Evolutionary conservation across 2,888 invertebrate species (phyloP).

Genomic region (Patella caerulea): DNA sequence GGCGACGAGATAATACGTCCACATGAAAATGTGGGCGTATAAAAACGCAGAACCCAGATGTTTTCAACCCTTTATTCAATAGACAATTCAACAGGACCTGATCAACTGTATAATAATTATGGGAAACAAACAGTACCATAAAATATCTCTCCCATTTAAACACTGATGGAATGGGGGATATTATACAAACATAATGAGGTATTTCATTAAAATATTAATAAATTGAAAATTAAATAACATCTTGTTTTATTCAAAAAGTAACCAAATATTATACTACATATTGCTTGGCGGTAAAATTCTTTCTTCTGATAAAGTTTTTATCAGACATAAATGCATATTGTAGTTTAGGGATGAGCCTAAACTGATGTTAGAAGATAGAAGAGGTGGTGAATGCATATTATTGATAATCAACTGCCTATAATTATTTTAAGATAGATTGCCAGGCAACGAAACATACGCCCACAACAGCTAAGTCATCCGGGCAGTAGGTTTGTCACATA

Average conservation of each 20-base stretch:
- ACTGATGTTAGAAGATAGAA: no score
- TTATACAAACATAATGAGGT: slow-evolving; percentile 17
- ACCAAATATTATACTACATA: no score
- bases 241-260: no score
- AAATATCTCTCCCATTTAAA: slow-evolving; percentile 36
- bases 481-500: no score
- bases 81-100: slow-evolving; percentile 33
- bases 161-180: slow-evolving; percentile 37
- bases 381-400: no score
- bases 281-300: not conserved
- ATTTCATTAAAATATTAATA: not conserved
- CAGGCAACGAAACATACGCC: no score
- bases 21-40: no score
- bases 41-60: not conserved
- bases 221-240: not conserved
- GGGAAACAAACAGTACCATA: slow-evolving; percentile 26
- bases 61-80: slow-evolving; percentile 44
- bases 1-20: no score
- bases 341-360: no score
- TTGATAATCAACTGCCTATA: no score
- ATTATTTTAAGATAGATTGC: no score
- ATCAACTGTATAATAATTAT: slow-evolving; percentile 22
- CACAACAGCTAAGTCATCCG: no score
- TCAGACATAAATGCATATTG: not conserved
- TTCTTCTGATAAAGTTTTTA: not conserved